phyloP scores from a whole-genome alignment of 2,797 vertebrate genomes.

The Falco naumanni region DNA sequence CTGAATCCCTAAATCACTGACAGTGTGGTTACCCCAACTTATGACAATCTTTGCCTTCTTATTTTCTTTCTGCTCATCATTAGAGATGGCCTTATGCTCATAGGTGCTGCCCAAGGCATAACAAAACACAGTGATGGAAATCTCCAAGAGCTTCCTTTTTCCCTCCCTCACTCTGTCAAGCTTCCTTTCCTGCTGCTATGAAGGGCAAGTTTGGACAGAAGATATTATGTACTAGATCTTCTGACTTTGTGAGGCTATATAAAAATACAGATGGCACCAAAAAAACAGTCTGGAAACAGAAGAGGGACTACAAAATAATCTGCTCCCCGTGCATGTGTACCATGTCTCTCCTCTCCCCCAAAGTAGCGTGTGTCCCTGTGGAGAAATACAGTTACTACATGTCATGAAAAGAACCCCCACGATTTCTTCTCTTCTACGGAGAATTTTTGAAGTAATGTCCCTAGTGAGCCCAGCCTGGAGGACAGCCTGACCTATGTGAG shows the following conservation, averaged over 20 bases:
- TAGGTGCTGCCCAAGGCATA: neutral
- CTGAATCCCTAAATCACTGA: neutral
- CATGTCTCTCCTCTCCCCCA: neutral
- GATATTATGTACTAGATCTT: neutral
- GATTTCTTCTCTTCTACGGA: neutral
- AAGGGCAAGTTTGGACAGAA: neutral
- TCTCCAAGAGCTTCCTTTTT: neutral
- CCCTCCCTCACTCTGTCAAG: neutral
- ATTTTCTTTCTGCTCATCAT: neutral
- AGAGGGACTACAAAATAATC: neutral
- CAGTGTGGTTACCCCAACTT: neutral
- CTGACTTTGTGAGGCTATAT: neutral
- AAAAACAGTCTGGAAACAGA: neutral
- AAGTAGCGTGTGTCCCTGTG: neutral
- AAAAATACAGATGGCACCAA: neutral
- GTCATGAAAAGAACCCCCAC: neutral
- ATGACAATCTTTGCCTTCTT: neutral
- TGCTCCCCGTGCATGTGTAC: neutral
- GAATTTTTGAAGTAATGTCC: neutral
- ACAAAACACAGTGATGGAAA: neutral
- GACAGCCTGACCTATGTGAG: neutral
- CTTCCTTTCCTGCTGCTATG: neutral
- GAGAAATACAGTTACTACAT: neutral
- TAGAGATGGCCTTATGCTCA: neutral
- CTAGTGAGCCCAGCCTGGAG: neutral